A percentile compares a stretch with the other conserved stretches of the same genome.
Conservation (phyloP, 1,140 invertebrate genomes). For the Pseudomyrmex pallidus region DNA sequence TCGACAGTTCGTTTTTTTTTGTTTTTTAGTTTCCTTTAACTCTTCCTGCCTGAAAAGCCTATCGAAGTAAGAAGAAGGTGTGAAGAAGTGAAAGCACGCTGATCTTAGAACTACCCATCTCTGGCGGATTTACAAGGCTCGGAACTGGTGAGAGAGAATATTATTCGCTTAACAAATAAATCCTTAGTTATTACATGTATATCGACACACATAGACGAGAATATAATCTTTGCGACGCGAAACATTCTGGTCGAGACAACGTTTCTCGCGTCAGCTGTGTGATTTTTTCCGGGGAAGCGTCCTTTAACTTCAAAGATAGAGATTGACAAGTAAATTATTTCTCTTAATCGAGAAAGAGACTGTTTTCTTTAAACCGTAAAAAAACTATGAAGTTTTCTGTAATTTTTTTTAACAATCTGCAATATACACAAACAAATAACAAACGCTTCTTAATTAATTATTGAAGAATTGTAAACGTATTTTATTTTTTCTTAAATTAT, state of each 20-base stretch:
- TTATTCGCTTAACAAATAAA: constrained; percentile 54
- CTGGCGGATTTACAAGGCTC: constrained; percentile 59
- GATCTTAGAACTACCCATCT: constrained; percentile 49
- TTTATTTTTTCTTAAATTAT: background rate
- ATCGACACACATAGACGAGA: constrained; percentile 52
- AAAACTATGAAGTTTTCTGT: background rate
- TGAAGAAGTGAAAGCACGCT: constrained; percentile 58
- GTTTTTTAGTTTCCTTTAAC: too few relatives aligned
- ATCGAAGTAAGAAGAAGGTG: constrained; percentile 34
- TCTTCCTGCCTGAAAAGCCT: constrained; percentile 27
- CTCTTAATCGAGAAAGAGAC: background rate
- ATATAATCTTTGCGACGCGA: constrained; percentile 48
- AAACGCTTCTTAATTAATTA: background rate
- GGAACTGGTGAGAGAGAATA: constrained; percentile 43
- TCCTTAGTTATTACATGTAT: constrained; percentile 37
- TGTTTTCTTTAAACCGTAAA: too few relatives aligned
- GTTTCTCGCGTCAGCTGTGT: constrained; percentile 42
- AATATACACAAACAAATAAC: background rate
- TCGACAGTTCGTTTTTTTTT: background rate
- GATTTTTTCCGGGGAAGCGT: constrained; percentile 9
- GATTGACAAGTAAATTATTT: background rate
- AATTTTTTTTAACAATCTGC: background rate
- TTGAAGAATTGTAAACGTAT: background rate
- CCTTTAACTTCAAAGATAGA: background rate
- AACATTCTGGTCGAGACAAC: constrained; percentile 24